Base-by-base conservation (phyloP, 2,797 vertebrate species). In the Monodelphis domestica region DNA sequence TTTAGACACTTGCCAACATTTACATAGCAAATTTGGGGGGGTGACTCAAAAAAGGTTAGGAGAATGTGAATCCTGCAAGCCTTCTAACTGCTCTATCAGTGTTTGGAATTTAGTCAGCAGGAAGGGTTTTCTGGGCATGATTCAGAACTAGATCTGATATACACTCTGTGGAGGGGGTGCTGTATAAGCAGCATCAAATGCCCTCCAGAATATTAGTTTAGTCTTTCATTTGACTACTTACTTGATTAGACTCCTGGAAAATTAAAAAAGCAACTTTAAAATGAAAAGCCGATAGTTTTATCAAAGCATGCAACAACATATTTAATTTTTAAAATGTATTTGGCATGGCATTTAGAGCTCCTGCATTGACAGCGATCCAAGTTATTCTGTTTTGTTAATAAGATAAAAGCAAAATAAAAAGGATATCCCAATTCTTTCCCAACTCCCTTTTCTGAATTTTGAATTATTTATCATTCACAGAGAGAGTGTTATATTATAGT, bases 271-370 rank as follows among this genome's bases (percentile, higher is more conserved):
- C 0, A 70, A 26, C 21, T 59, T 93, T n/a, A 89, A 94, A 88
- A 53, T n/a, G 33, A 88, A 88, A 53, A 55, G n/a, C 33, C 90
- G 9, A 53, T 10, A 38, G 51, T 94, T 89, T 5, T 51, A 0
- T 26, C 92, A 90, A 95, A 92, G 28, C 38, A 21, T 59, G 53
- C 12, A 38, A 88, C 54, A 59, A 1, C n/a, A 28, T 26, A 91
- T 90, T 94, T 95, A 59, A 95, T 95, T 84, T 84, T 96, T 94
- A 87, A 59, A 96, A 89, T 92, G 70, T 1, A 91, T 89, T 97
- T 50, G 93, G 26, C 89, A 53, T 96, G 59, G 95, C 92, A 94
- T 91, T 95, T 95, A 7, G 52, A 90, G 28, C 12, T 91, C 45
- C 45, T 33, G 87, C 63, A 54, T 94, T 90, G 92, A 38, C 53